These are phyloP conservation scores for Chrysemys picta DNA, from an alignment of 2,113 vertebrate genomes.

Conservation along the genomic window DNA sequence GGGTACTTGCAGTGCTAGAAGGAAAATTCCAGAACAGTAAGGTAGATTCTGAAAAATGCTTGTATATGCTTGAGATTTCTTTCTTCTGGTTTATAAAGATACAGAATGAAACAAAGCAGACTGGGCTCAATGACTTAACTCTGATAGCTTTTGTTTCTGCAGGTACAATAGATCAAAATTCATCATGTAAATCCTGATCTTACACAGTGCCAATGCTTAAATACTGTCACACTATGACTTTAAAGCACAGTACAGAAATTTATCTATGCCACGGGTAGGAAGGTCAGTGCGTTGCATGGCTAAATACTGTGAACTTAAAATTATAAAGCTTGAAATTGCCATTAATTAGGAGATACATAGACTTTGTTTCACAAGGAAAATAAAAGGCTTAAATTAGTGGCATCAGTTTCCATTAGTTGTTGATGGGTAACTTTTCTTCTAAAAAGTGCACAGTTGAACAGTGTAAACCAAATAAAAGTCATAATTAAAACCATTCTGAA, in stretches of 20 bases:
- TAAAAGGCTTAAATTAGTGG: not conserved
- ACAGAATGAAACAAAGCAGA: not conserved
- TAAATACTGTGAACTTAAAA: not conserved
- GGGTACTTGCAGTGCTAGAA: conserved; percentile 2
- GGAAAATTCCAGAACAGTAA: conserved; percentile 54
- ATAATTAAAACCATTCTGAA: not conserved
- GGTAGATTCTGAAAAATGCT: conserved; percentile 43
- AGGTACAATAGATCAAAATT: not conserved
- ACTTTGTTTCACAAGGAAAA: not conserved
- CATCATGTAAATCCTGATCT: not conserved
- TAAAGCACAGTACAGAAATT: not conserved
- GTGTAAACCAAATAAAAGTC: not conserved
- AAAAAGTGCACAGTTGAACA: not conserved
- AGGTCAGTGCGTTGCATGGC: not conserved
- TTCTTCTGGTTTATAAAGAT: conserved; percentile 9
- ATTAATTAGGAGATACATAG: not conserved
- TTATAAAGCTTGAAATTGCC: not conserved
- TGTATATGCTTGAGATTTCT: not conserved
- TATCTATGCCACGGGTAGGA: not conserved
- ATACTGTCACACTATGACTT: not conserved
- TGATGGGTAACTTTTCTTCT: not conserved
- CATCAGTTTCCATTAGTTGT: not conserved
- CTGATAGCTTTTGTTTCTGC: not conserved
- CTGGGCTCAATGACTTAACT: not conserved
- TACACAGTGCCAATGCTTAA: not conserved